Evolutionary conservation across 1,140 invertebrate species (phyloP).

Genomic region (Meloidogyne exigua): DNA sequence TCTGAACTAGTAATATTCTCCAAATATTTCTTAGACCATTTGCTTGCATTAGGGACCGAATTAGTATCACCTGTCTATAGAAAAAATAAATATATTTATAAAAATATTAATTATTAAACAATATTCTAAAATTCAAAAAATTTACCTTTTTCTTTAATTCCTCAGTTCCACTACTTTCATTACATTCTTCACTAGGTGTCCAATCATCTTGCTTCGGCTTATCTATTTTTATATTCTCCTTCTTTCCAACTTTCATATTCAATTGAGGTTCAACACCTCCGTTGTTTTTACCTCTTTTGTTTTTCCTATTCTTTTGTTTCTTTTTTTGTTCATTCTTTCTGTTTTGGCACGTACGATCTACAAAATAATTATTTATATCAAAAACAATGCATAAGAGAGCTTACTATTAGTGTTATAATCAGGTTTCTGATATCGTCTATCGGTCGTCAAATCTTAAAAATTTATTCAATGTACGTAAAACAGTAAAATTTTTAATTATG

Average conservation of each 20-base stretch:
- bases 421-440: not conserved
- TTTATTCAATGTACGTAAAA: not conserved
- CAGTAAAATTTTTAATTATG: not conserved
- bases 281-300: not conserved
- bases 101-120: not conserved
- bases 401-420: not conserved
- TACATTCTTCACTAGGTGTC: not conserved
- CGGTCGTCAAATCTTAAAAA: not conserved
- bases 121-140: not conserved
- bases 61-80: not conserved
- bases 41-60: not conserved
- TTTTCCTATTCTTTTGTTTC: not conserved
- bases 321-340: not conserved
- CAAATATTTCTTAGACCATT: not conserved
- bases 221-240: not conserved
- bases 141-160: not conserved
- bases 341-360: not conserved
- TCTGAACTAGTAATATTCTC: conserved; percentile 1
- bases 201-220: not conserved
- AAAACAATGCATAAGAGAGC: not conserved
- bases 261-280: not conserved
- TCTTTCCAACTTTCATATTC: not conserved
- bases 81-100: not conserved
- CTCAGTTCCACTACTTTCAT: not conserved
- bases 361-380: not conserved